These are phyloP conservation scores for Sciaenops ocellatus DNA, from an alignment of 2,797 vertebrate genomes.

Conservation along the genomic window DNA sequence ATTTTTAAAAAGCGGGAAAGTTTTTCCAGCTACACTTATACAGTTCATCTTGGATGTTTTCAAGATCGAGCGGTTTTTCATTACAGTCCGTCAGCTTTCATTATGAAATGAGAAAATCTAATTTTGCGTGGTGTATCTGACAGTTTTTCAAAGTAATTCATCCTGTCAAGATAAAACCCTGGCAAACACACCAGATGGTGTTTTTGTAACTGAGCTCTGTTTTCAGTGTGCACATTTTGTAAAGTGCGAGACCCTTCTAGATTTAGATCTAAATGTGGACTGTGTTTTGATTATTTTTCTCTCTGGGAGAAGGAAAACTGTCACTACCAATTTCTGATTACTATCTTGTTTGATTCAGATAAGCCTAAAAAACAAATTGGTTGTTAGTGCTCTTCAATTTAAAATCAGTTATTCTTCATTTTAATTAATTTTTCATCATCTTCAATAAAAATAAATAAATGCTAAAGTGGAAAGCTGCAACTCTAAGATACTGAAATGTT, in stretches of 20 bases:
- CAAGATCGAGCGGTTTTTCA: slow-evolving; percentile 79
- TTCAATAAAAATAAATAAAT: background rate
- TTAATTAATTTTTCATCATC: slow-evolving; percentile 22
- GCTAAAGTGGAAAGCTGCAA: slow-evolving; percentile 31
- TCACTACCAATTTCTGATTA: slow-evolving; percentile 26
- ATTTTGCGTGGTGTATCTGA: slow-evolving; percentile 82
- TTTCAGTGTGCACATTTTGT: slow-evolving; percentile 53
- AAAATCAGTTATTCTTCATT: slow-evolving; percentile 12
- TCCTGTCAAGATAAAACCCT: slow-evolving; percentile 80
- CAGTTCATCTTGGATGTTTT: slow-evolving; percentile 76
- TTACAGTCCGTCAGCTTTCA: slow-evolving; percentile 82
- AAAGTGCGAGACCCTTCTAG: slow-evolving; percentile 55
- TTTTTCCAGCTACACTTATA: slow-evolving; percentile 64
- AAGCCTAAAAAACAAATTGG: slow-evolving; percentile 35
- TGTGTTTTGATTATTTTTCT: slow-evolving; percentile 26
- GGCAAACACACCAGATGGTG: slow-evolving; percentile 84
- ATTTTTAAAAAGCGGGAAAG: slow-evolving; percentile 53
- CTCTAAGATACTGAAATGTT: slow-evolving; percentile 26
- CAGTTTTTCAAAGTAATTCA: slow-evolving; percentile 84
- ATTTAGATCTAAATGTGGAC: slow-evolving; percentile 50
- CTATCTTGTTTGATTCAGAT: slow-evolving; percentile 36
- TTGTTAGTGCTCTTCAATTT: slow-evolving; percentile 25
- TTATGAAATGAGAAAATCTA: slow-evolving; percentile 82
- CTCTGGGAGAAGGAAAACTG: slow-evolving; percentile 4
- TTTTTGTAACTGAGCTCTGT: slow-evolving; percentile 80